Evolutionary conservation across 2,888 invertebrate species (phyloP).

Genomic region (Noctua janthina): DNA sequence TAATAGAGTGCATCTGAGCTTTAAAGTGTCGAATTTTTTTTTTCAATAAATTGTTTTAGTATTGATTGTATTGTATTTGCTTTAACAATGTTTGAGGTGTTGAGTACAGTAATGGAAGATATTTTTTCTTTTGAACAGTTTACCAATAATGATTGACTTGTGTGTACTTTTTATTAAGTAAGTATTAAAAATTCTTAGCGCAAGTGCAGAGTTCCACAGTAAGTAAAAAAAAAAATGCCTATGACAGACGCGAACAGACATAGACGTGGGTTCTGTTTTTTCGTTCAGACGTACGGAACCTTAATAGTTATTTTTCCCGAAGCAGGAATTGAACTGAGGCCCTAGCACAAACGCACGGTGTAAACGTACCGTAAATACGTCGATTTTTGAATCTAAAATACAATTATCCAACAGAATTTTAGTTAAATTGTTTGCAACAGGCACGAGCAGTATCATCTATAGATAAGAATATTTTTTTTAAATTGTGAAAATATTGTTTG

Average conservation of each 20-base stretch:
- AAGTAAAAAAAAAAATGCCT: background rate
- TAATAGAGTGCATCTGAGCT: constrained; percentile 72
- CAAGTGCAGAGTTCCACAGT: background rate
- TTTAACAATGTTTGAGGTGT: constrained; percentile 37
- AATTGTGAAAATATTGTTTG: too few species aligned
- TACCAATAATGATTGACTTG: background rate
- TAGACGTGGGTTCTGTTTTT: background rate
- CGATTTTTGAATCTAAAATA: too few species aligned
- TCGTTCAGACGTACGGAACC: background rate
- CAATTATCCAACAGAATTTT: too few species aligned
- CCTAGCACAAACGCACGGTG: too few species aligned
- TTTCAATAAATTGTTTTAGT: constrained; percentile 30
- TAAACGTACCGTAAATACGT: background rate
- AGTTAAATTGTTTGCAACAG: too few species aligned
- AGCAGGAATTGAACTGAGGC: background rate
- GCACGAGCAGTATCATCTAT: too few species aligned
- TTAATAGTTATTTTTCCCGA: background rate
- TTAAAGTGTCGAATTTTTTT: constrained; percentile 59
- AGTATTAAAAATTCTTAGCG: background rate
- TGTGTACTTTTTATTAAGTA: background rate
- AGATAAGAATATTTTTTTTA: too few species aligned
- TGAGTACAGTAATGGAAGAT: constrained; percentile 8
- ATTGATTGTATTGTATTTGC: constrained; percentile 7
- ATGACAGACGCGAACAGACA: background rate
- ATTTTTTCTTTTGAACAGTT: background rate